A percentile compares a stretch with the other conserved stretches of the same genome.
These are phyloP conservation scores for Agrilus planipennis DNA, from an alignment of 1,140 invertebrate genomes.

Conservation along the genomic window DNA sequence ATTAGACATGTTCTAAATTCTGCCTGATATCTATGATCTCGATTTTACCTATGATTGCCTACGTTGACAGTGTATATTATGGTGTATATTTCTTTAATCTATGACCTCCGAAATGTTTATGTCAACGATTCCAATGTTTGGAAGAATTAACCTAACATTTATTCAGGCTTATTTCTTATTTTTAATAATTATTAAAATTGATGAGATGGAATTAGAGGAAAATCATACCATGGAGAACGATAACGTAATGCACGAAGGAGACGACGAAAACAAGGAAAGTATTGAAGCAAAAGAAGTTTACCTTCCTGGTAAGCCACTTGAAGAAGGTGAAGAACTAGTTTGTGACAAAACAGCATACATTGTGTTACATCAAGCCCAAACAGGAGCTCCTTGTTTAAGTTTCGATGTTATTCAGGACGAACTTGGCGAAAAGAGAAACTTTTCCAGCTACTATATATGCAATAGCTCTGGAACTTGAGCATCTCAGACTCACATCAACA, in stretches of 20 bases:
- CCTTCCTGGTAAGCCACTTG: slow-evolving; percentile 59
- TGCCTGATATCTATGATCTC: too few relatives aligned
- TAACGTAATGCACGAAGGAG: too few relatives aligned
- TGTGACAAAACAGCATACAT: slow-evolving; percentile 84
- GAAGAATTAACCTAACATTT: too few relatives aligned
- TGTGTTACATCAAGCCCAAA: slow-evolving; percentile 82
- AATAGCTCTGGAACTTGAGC: slow-evolving; percentile 86
- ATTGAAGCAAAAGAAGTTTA: slow-evolving; percentile 54
- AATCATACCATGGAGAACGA: slow-evolving; percentile 9
- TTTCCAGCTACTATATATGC: slow-evolving; percentile 77
- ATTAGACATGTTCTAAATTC: too few relatives aligned
- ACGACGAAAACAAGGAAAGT: too few relatives aligned
- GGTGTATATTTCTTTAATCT: too few relatives aligned
- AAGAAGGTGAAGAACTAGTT: slow-evolving; percentile 70
- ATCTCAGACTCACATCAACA: slow-evolving; percentile 66
- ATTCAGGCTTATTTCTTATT: too few relatives aligned
- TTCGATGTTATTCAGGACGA: slow-evolving; percentile 75
- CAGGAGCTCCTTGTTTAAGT: slow-evolving; percentile 82
- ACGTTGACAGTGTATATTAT: too few relatives aligned
- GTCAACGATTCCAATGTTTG: too few relatives aligned
- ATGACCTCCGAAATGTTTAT: too few relatives aligned
- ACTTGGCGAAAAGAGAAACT: slow-evolving; percentile 60
- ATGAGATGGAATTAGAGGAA: not conserved
- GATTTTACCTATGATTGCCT: too few relatives aligned
- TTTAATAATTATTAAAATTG: too few relatives aligned